These are phyloP conservation scores for Aplysia californica DNA, from an alignment of 1,140 invertebrate genomes.

Conservation along the genomic window DNA sequence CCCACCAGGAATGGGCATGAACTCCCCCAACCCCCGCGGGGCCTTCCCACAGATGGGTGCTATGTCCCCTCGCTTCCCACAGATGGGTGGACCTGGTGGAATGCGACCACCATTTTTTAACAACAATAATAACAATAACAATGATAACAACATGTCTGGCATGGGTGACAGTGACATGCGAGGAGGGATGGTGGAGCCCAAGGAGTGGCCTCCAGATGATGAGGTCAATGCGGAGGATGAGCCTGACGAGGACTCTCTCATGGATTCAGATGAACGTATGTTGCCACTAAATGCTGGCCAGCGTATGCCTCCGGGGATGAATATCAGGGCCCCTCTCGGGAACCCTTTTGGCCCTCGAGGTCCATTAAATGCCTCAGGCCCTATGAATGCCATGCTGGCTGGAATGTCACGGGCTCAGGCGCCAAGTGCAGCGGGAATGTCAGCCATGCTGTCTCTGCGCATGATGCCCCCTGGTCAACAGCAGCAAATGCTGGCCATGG, in stretches of 20 bases:
- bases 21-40: constrained; percentile 7
- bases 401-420: constrained; percentile 7
- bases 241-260: constrained; percentile 5
- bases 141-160: background rate
- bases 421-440: background rate
- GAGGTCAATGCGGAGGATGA: constrained; percentile 31
- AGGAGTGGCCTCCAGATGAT: constrained; percentile 31
- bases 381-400: background rate
- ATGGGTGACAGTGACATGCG: constrained; percentile 26
- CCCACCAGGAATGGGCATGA: background rate
- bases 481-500: constrained; percentile 8
- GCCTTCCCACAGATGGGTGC: background rate
- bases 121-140: background rate
- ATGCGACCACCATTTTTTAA: constrained; percentile 3
- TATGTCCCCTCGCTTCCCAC: background rate
- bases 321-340: background rate
- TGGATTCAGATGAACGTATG: constrained; percentile 27
- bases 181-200: constrained; percentile 16
- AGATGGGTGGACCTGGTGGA: background rate
- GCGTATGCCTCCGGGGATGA: background rate
- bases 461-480: constrained; percentile 13
- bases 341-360: constrained; percentile 3
- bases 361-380: too few species aligned
- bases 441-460: constrained; percentile 6
- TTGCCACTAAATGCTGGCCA: background rate